phyloP scores from a whole-genome alignment of 2,888 invertebrate species.

The Saturnia japonica region DNA sequence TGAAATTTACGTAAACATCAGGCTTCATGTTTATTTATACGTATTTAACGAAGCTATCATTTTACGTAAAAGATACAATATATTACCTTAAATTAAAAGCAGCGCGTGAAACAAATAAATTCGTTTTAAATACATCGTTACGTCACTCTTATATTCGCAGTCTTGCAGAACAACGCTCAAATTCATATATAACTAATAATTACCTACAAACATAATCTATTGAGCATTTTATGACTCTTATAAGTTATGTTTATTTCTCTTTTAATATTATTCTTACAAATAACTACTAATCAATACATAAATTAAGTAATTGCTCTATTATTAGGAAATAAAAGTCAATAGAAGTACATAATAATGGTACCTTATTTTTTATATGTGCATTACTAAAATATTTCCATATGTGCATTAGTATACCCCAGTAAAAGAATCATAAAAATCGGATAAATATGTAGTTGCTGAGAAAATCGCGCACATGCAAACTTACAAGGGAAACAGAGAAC shows the following conservation, averaged over 20 bases:
- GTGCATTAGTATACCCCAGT: too few species aligned
- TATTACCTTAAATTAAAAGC: constrained; percentile 24
- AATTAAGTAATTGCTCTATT: background rate
- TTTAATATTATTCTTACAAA: background rate
- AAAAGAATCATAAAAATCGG: too few species aligned
- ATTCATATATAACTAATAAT: background rate
- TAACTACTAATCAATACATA: background rate
- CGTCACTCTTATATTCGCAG: background rate
- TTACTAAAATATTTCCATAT: too few species aligned
- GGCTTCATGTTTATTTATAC: constrained; percentile 27
- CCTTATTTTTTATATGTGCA: too few species aligned
- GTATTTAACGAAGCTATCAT: constrained; percentile 28
- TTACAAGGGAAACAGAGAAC: too few species aligned
- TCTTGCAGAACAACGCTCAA: background rate
- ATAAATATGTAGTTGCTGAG: too few species aligned
- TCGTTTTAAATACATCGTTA: constrained; percentile 21
- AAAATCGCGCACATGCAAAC: too few species aligned
- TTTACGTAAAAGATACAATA: constrained; percentile 29
- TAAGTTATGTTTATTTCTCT: background rate
- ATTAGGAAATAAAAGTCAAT: background rate
- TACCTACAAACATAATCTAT: background rate
- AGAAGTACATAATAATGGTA: background rate
- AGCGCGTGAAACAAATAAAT: constrained; percentile 21
- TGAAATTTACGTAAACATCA: background rate
- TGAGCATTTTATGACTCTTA: background rate